A percentile compares a stretch with the other conserved stretches of the same genome.
phyloP scores from a whole-genome alignment of 92 coral and sea anemone species.

The Phenganax subtilis region DNA sequence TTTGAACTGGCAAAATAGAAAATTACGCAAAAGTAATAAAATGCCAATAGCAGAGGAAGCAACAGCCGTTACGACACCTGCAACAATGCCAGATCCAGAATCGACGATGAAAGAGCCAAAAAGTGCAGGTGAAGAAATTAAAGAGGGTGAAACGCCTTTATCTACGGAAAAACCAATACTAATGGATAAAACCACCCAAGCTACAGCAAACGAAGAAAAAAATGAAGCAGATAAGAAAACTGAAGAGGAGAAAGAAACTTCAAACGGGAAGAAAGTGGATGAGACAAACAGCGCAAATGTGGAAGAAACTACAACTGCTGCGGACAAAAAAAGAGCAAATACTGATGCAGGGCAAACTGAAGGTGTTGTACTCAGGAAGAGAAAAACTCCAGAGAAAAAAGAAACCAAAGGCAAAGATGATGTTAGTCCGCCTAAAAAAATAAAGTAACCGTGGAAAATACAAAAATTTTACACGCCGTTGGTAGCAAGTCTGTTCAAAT shows the following conservation, averaged over 20 bases:
- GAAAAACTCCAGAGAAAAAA: conserved; percentile 37
- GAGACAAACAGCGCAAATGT: conserved; percentile 16
- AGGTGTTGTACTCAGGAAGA: conserved; percentile 37
- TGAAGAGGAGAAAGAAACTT: conserved; percentile 41
- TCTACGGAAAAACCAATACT: neutral
- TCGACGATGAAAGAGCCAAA: conserved; percentile 23
- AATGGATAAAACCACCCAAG: conserved; percentile 27
- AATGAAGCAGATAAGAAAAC: conserved; percentile 45
- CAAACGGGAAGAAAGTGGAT: conserved; percentile 41
- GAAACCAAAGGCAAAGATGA: conserved; percentile 48
- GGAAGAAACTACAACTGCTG: conserved; percentile 9
- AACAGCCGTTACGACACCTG: conserved; percentile 30
- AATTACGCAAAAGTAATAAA: neutral
- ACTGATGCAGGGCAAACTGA: conserved; percentile 19
- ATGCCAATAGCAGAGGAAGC: conserved; percentile 57
- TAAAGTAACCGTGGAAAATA: conserved; percentile 40
- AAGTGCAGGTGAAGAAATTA: conserved; percentile 21
- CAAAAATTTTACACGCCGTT: neutral
- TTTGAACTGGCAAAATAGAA: neutral
- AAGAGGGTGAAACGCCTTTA: neutral
- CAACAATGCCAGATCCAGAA: conserved; percentile 30
- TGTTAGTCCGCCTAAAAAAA: conserved; percentile 63
- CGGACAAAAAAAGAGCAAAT: conserved; percentile 14
- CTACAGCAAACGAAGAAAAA: conserved; percentile 32
- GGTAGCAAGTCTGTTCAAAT: conserved; percentile 11